Evolutionary conservation across 2,113 vertebrate species (phyloP).

Genomic region (Holacanthus passer): DNA sequence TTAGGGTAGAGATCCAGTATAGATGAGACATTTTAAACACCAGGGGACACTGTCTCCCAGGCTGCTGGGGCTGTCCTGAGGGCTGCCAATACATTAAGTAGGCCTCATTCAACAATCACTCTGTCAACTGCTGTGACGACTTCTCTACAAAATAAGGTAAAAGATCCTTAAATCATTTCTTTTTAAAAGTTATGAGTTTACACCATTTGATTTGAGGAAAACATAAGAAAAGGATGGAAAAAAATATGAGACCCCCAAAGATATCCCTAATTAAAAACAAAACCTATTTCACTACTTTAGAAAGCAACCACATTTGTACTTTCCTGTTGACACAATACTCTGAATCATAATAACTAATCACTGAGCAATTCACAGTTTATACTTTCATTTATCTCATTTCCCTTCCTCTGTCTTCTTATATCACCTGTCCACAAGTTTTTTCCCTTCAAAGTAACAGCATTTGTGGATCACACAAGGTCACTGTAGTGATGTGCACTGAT

Average conservation of each 20-base stretch:
- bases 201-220: not conserved
- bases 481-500: not conserved
- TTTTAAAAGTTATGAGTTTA: not conserved
- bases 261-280: not conserved
- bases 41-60: conserved; percentile 86
- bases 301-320: not conserved
- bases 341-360: not conserved
- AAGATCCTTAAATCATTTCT: not conserved
- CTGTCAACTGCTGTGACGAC: conserved; percentile 12
- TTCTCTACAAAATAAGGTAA: not conserved
- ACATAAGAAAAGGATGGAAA: not conserved
- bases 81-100: conserved; percentile 31
- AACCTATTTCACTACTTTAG: not conserved
- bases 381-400: not conserved
- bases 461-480: conserved; percentile 3
- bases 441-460: conserved; percentile 33
- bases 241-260: not conserved
- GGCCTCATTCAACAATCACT: conserved; percentile 29
- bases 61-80: conserved; percentile 56
- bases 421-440: conserved; percentile 65
- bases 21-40: conserved; percentile 74
- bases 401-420: conserved; percentile 42
- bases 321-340: not conserved
- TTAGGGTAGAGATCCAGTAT: conserved; percentile 51
- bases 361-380: not conserved